Base-by-base conservation (phyloP, 2,797 vertebrate genomes). In the Sparus aurata region DNA sequence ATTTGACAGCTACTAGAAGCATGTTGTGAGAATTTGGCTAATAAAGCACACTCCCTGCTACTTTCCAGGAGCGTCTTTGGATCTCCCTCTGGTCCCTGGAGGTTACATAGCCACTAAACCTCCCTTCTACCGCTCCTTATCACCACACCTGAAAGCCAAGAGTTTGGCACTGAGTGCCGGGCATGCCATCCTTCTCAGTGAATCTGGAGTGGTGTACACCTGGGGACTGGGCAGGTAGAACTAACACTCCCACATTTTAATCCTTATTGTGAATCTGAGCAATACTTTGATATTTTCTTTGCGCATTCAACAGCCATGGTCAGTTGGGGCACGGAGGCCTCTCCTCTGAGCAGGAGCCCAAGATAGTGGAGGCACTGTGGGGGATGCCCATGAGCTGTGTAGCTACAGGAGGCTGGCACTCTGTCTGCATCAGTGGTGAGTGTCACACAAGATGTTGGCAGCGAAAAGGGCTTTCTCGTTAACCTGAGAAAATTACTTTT, bases 331-430 rank as follows among this genome's bases (percentile, higher is more conserved):
- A 99, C 0, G 96, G 97, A 2, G 85, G 18, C 0, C 95, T 99
- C 82, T 91, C 95, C 53, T 70, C 95, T 0, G 96, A 95, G 85
- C 82, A 17, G 43, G 93, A 97, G 89, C 98, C 98, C 0, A 92
- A 92, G 79, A 83, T 75, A 2, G 74, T 99, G 88, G 98, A 99
- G 90, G 98, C 96, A 0, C 87, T 99, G 38, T 96, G 95, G 4
- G 98, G 98, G 0, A 77, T 99, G 83, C 53, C 89, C 0, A 90
- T 98, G 95, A 86, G 30, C 12, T 88, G 34, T 1, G 94, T 98
- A 54, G 95, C 97, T 0, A 95, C 98, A 0, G 98, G 98, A 3
- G 95, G 96, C 73, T 99, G 98, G 98, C 98, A 99, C 80, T 97
- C 97, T 0, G 95, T 94, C 64, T 94, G 95, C 1, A 12, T 98